A percentile compares a stretch with the other conserved stretches of the same genome.
phyloP scores from a whole-genome alignment of 2,888 invertebrate genomes.

The Yponomeuta malinellus region DNA sequence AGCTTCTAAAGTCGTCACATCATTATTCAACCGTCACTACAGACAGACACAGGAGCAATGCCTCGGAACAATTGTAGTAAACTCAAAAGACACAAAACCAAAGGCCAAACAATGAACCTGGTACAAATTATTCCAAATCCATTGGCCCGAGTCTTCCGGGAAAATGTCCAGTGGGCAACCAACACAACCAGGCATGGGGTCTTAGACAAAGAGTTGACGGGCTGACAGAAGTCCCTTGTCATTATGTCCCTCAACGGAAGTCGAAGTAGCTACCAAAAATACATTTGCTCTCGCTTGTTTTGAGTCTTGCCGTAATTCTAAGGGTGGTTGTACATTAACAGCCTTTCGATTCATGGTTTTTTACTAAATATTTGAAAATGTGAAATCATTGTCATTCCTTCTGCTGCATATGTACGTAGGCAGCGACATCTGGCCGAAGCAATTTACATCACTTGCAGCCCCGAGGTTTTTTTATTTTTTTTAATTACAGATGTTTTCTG shows the following conservation, averaged over 20 bases:
- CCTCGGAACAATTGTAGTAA: background rate
- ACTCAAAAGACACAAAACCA: conserved; percentile 5
- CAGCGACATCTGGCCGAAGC: too few species aligned
- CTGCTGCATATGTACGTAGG: too few species aligned
- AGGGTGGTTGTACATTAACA: background rate
- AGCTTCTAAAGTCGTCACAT: conserved; percentile 15
- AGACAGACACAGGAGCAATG: conserved; percentile 6
- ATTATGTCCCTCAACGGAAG: conserved; percentile 59
- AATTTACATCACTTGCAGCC: too few species aligned
- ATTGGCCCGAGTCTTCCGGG: conserved; percentile 2
- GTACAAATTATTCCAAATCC: conserved; percentile 10
- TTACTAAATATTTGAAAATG: too few species aligned
- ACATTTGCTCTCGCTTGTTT: conserved; percentile 51
- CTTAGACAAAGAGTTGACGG: conserved; percentile 46
- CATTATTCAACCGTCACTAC: background rate
- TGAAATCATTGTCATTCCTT: too few species aligned
- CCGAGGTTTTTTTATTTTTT: too few species aligned
- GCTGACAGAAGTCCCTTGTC: conserved; percentile 46
- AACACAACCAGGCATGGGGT: conserved; percentile 49
- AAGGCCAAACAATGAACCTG: conserved; percentile 7
- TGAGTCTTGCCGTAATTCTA: conserved; percentile 29
- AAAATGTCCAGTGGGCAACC: conserved; percentile 46
- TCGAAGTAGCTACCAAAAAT: conserved; percentile 37
- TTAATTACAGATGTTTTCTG: too few species aligned
- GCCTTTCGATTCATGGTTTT: background rate